Base-by-base conservation (phyloP, 1,140 invertebrate genomes). In the Agrypnia vestita region DNA sequence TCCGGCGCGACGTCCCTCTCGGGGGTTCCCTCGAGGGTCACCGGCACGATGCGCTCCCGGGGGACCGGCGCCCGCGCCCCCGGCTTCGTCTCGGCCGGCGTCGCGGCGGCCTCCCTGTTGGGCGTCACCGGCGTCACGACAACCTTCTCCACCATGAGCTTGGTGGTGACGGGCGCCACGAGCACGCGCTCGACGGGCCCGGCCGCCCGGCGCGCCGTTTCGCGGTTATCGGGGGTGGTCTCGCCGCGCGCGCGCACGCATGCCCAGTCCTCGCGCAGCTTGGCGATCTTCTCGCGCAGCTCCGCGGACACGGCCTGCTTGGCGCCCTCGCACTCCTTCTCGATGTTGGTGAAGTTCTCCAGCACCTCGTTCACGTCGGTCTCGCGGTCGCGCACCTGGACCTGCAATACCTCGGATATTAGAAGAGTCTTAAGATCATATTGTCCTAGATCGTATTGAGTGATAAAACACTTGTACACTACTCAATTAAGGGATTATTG, bases 271-370 rank as follows among this genome's bases (percentile, higher is more conserved):
- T 91, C 91, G 43, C 90, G 88, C 55, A 94, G 84, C 77, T 90
- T 90, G 64, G 91, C 85, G 83, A 93, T 92, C 82, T 91, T 90
- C 87, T 92, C 92, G 80, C 92, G 89, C 80, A 94, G 84, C 84
- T 93, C 91, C 0, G 88, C 83, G 19, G 91, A 91, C 46, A 93
- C 89, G 0, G 88, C 88, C 79, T 93, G 92, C 82, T 89, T 89
- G 7, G 91, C 92, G 12, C 87, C 90, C 84, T 89, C 87, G 82
- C 93, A 89, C 83, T 89, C 88, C 76, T 86, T 86, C 84, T 89
- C 93, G 75, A 94, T 86, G 86, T 93, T 93, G 51, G 91, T 93
- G 86, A 92, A 94, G 87, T 94, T 93, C 85, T 93, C 92, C 17
- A 94, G 84, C 9, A 93, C 90, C 81, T 93, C 93, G 83, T 92